Percentiles rank a stretch among this genome's conserved stretches.
These are phyloP conservation scores for Drosophila setifemur DNA, from an alignment of 1,140 invertebrate genomes.

Conservation along the genomic window DNA sequence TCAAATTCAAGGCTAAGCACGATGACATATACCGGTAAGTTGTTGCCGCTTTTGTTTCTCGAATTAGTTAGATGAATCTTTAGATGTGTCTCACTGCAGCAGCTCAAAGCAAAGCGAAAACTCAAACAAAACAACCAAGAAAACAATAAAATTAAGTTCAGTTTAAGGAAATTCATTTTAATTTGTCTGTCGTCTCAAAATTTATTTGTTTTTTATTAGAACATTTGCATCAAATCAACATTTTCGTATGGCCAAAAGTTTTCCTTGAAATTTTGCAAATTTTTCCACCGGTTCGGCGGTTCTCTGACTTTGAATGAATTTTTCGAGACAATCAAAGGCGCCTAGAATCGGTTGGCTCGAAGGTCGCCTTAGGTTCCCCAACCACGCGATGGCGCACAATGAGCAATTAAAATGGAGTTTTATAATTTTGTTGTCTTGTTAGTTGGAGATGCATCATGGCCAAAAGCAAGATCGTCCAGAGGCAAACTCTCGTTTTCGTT, in stretches of 20 bases:
- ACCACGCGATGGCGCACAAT: conserved; percentile 36
- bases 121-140: not conserved
- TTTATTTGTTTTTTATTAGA: conserved; percentile 32
- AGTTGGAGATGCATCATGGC: conserved; percentile 32
- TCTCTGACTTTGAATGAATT: conserved; percentile 28
- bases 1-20: conserved; percentile 77
- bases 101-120: conserved; percentile 28
- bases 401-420: conserved; percentile 54
- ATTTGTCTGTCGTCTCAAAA: conserved; percentile 9
- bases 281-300: conserved; percentile 56
- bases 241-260: conserved; percentile 27
- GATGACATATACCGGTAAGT: conserved; percentile 38
- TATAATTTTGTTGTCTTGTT: conserved; percentile 19
- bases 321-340: conserved; percentile 35
- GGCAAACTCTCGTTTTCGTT: conserved; percentile 68
- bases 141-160: conserved; percentile 40
- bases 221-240: conserved; percentile 19
- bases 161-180: conserved; percentile 34
- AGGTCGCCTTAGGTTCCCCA: conserved; percentile 28
- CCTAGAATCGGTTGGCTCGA: conserved; percentile 28
- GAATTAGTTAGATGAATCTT: conserved; percentile 37
- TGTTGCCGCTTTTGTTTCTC: conserved; percentile 34
- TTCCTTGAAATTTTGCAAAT: conserved; percentile 70
- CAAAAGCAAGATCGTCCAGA: conserved; percentile 5
- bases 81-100: conserved; percentile 22